phyloP scores from a whole-genome alignment of 2,797 vertebrate genomes.

The Coracias cyanogaster region DNA sequence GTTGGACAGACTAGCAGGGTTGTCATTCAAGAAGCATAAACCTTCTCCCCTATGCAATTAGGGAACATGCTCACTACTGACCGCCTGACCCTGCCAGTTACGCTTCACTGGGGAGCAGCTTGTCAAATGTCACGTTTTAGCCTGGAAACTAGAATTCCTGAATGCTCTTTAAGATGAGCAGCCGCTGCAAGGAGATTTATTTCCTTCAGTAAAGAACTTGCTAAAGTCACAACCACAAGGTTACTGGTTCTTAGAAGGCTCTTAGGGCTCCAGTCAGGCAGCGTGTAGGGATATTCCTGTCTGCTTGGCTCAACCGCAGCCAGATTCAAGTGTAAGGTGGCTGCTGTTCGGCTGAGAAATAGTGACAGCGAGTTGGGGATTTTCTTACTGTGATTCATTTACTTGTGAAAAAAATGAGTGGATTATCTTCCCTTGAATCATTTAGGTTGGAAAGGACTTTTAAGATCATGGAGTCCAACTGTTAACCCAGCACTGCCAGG shows the following conservation, averaged over 20 bases:
- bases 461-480: background rate
- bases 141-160: slow-evolving; percentile 15
- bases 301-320: background rate
- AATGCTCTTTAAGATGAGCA: slow-evolving; percentile 13
- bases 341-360: background rate
- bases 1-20: background rate
- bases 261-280: background rate
- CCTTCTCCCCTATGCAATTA: slow-evolving; percentile 43
- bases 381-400: background rate
- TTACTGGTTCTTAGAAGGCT: background rate
- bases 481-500: background rate
- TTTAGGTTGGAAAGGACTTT: background rate
- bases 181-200: slow-evolving; percentile 3
- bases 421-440: background rate
- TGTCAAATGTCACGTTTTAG: slow-evolving; percentile 43
- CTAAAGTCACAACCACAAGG: background rate
- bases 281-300: background rate
- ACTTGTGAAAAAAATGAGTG: background rate
- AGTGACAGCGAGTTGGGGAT: background rate
- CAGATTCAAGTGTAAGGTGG: background rate
- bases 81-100: slow-evolving; percentile 20
- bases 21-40: slow-evolving; percentile 5
- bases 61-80: background rate
- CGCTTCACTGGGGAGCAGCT: slow-evolving; percentile 22
- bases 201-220: slow-evolving; percentile 9